A percentile compares a stretch with the other conserved stretches of the same genome.
Conservation (phyloP, 92 coral and sea anemone genomes). For the Epizoanthus ramosus region DNA sequence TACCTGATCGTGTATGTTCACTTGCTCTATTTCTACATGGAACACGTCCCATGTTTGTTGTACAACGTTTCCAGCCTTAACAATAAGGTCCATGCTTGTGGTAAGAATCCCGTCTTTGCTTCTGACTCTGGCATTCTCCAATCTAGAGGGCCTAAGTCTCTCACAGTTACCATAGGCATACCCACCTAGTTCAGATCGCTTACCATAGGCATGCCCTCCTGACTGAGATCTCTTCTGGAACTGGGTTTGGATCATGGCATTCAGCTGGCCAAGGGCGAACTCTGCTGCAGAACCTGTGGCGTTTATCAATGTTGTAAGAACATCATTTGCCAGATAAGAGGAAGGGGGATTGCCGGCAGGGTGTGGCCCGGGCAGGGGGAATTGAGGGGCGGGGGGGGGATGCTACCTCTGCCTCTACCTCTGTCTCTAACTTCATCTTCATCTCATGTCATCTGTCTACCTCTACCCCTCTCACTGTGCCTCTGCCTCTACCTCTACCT, state of each 20-base stretch:
- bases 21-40: conserved; percentile 14
- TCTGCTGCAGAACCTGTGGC: conserved; percentile 18
- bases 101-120: conserved; percentile 5
- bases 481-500: too few species aligned
- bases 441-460: background rate
- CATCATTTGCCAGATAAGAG: background rate
- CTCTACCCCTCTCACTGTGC: background rate
- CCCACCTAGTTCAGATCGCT: conserved; percentile 2
- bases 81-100: conserved; percentile 45
- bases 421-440: too few species aligned
- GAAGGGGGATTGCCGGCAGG: background rate
- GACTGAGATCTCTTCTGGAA: conserved; percentile 6
- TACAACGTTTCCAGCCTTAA: conserved; percentile 39
- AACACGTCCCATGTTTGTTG: conserved; percentile 8
- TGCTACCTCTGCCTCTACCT: too few species aligned
- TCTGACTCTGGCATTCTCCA: conserved; percentile 12
- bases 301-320: background rate
- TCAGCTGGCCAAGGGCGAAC: conserved; percentile 44
- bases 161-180: conserved; percentile 29
- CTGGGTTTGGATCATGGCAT: conserved; percentile 33
- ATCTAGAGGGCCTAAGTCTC: conserved; percentile 18
- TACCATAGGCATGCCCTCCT: background rate
- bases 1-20: background rate
- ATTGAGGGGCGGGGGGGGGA: background rate
- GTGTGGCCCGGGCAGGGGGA: background rate